Base-by-base conservation (phyloP, 2,797 vertebrate genomes). In the Leptodactylus fallax region DNA sequence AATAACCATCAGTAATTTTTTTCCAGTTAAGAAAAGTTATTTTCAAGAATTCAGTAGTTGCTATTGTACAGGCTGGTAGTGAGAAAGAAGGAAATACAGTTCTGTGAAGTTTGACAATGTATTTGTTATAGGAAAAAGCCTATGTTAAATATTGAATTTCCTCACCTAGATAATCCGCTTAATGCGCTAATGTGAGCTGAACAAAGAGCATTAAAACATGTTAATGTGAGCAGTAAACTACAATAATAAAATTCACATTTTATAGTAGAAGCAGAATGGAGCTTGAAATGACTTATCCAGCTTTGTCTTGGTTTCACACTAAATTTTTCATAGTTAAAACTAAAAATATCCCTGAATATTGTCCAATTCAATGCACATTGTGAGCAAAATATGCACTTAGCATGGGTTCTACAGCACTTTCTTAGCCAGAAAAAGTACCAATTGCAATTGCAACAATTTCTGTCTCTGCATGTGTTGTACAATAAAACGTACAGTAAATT, bases 191-290 rank as follows among this genome's bases (percentile, higher is more conserved):
- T 72, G 53, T 9, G 56, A 60, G 13, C 14, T 47, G 82, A 27
- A 83, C 51, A 83, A 45, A 71, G 53, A 72, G 7, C 11, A 21
- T 10, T 83, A 45, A 58, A 83, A 27, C 51, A 83, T 74, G 58
- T 58, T 58, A 83, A 83, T 74, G 27, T 72, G 27, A 74, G 67
- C 53, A 72, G 82, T 83, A 74, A 58, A 83, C 53, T 58, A 2
- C 69, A 47, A 56, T 45, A 19, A 60, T 84, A 45, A 61, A 65
- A 49, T 81, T 23, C 27, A 23, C 47, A 55, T 63, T 77, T 61
- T 61, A 77, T 63, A 61, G 71, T 27, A 49, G 71, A 23, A 76
- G 55, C 21, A 84, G 21, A 17, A 36, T 49, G 13, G 12, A 49
- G 4, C 17, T 45, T 49, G 8, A 76, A 76, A 60, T 60, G 21